Base-by-base conservation (phyloP, 2,797 vertebrate species). In the Poeciliopsis infans region DNA sequence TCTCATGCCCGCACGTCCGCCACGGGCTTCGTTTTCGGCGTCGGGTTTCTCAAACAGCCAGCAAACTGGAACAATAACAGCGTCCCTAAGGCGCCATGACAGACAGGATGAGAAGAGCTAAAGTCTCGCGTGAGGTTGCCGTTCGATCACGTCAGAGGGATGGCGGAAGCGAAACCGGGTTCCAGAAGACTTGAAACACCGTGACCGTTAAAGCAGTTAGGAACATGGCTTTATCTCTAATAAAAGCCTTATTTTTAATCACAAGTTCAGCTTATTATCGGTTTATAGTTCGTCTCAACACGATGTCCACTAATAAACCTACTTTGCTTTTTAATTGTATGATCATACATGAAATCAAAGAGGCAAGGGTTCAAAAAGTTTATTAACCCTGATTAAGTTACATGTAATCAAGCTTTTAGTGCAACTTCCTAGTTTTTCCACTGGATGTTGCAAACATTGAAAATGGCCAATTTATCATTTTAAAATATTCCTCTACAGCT, bases 71-170 rank as follows among this genome's bases (percentile, higher is more conserved):
- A 95, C 94, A 96, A 95, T 95, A 95, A 95, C 94, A 95, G 89
- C 84, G 86, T 93, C 81, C 71, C 87, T 93, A 93, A 76, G 92
- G 69, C 94, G 95, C 94, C 95, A 96, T 96, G 86, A 95, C 95
- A 94, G 91, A 91, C 86, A 31, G 74, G 55, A 72, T 25, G 41
- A 59, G 18, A 46, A 12, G n/a, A 39, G 16, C 31, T 0, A 7
- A 90, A 85, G 15, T 90, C 80, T 93, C 91, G 92, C 93, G 91
- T 31, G 80, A 90, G 1, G 0, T 36, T 81, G 49, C 72, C 15
- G 76, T 2, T 68, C n/a, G 1, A 1, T 74, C 75, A 91, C 94
- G 94, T 94, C 86, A 94, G 18, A 43, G 25, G 41, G 25, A 6
- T 1, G 3, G 18, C 36, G 3, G 3, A 43, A 28, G 4, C 3